Evolutionary conservation across 2,888 invertebrate genomes (phyloP).

Genomic region (Koerneria pararmatus): DNA sequence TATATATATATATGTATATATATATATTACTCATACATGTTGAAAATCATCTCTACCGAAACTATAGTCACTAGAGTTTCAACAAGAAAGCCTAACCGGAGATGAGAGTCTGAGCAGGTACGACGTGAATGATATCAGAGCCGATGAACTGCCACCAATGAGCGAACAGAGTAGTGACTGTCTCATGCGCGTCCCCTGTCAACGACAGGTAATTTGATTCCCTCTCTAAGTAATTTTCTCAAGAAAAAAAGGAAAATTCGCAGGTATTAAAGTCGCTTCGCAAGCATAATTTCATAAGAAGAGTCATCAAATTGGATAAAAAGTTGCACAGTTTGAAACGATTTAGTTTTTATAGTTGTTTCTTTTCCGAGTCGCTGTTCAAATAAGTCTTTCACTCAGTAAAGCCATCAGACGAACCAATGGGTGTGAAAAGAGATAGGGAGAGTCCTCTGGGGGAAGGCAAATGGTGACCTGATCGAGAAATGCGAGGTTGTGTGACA

Average conservation of each 20-base stretch:
- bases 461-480: slow-evolving; percentile 27
- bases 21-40: neutral
- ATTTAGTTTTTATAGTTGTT: too few relatives aligned
- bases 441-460: slow-evolving; percentile 41
- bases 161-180: slow-evolving; percentile 37
- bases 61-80: too few relatives aligned
- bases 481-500: slow-evolving; percentile 28
- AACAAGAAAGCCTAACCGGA: slow-evolving; percentile 28
- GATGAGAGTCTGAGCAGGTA: slow-evolving; percentile 56
- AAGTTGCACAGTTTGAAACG: too few relatives aligned
- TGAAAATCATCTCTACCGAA: neutral
- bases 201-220: slow-evolving; percentile 10
- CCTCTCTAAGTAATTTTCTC: too few relatives aligned
- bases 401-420: too few relatives aligned
- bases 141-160: slow-evolving; percentile 51
- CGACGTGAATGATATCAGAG: slow-evolving; percentile 64
- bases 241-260: slow-evolving; percentile 13
- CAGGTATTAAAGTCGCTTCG: too few relatives aligned
- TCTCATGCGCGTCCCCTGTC: slow-evolving; percentile 1
- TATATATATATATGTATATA: neutral
- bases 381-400: too few relatives aligned
- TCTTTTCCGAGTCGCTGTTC: too few relatives aligned
- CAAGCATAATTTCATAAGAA: too few relatives aligned
- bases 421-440: slow-evolving; percentile 37
- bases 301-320: too few relatives aligned